These are phyloP conservation scores for Apis laboriosa DNA, from an alignment of 1,140 invertebrate species.

Conservation along the genomic window DNA sequence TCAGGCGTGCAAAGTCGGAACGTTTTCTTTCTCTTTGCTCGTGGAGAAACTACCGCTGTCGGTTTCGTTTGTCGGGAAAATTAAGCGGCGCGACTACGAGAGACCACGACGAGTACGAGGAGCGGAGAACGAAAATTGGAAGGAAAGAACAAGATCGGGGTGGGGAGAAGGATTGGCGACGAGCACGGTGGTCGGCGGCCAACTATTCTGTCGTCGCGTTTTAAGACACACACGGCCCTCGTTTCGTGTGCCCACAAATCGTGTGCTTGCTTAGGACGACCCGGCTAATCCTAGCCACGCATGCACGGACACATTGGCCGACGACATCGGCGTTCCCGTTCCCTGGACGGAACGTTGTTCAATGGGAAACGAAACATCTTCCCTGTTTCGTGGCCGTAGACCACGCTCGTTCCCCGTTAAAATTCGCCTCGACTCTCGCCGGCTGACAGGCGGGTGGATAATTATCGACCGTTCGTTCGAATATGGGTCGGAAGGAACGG, in stretches of 20 bases:
- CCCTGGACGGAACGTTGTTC: conserved; percentile 29
- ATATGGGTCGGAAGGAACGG: conserved; percentile 63
- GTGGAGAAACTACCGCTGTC: not conserved
- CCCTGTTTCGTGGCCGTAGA: too few species aligned
- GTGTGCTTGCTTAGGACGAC: conserved; percentile 62
- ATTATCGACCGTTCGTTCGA: conserved; percentile 69
- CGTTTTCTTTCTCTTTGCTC: not conserved
- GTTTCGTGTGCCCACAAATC: conserved; percentile 44
- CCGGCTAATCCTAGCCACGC: conserved; percentile 59
- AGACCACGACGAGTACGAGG: not conserved
- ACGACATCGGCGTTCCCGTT: conserved; percentile 50
- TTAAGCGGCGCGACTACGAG: not conserved
- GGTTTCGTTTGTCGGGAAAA: not conserved
- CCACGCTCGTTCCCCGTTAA: conserved; percentile 15
- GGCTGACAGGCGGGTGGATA: conserved; percentile 57
- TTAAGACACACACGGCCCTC: conserved; percentile 38
- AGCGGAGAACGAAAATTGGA: not conserved
- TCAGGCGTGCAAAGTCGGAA: conserved; percentile 21
- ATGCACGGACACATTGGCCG: conserved; percentile 64
- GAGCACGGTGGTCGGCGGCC: not conserved
- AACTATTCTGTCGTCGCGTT: conserved; percentile 21
- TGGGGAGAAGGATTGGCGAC: not conserved
- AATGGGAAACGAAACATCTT: too few species aligned
- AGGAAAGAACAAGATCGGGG: not conserved
- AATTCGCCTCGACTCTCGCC: conserved; percentile 50